Percentiles rank a stretch among this genome's conserved stretches.
These are phyloP conservation scores for Macrobrachium nipponense DNA, from an alignment of 1,140 invertebrate species.

Conservation along the genomic window DNA sequence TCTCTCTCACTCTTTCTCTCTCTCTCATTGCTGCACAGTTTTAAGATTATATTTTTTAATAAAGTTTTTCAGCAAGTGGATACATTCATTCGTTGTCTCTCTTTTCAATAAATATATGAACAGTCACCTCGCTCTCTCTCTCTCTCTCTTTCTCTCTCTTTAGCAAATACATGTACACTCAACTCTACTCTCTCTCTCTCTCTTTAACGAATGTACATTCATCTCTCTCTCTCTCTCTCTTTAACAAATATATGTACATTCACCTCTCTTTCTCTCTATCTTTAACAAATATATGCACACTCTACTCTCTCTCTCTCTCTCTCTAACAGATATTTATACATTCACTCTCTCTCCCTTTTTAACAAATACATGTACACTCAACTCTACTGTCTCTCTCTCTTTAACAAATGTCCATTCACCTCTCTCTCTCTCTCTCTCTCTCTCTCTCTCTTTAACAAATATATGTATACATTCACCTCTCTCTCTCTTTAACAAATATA, in stretches of 20 bases:
- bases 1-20: not conserved
- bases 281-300: too few species aligned
- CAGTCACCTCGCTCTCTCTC: too few species aligned
- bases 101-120: not conserved
- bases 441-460: not conserved
- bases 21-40: not conserved
- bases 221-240: not conserved
- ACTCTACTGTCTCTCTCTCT: not conserved
- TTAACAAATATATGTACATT: too few species aligned
- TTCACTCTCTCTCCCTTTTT: conserved; percentile 10
- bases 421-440: conserved; percentile 7
- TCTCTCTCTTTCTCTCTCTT: not conserved
- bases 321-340: too few species aligned
- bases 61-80: too few species aligned
- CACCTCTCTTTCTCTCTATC: not conserved
- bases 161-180: not conserved
- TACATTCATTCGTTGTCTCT: not conserved
- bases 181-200: not conserved
- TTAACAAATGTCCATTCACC: too few species aligned
- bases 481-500: not conserved
- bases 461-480: too few species aligned
- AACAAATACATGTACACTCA: too few species aligned
- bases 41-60: not conserved
- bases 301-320: conserved; percentile 16
- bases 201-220: too few species aligned